Percentiles rank a stretch among this genome's conserved stretches.
Conservation (phyloP, 2,888 invertebrate species). For the Acanthopleura granulata region DNA sequence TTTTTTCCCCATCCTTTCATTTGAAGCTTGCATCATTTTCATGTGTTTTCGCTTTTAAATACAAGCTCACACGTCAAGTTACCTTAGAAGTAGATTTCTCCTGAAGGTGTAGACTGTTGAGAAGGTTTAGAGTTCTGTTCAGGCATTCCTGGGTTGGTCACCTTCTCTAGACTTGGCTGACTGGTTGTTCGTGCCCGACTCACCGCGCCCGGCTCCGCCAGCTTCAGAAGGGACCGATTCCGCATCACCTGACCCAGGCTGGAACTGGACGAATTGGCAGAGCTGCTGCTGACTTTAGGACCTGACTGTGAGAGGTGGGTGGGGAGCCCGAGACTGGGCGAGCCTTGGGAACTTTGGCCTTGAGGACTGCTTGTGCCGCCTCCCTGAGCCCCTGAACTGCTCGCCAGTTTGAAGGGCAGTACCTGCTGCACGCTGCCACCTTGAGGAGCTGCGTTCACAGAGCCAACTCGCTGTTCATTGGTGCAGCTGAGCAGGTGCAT, state of each 20-base stretch:
- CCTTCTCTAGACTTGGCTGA: slow-evolving; percentile 20
- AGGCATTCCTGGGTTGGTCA: not conserved
- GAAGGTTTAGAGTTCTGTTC: not conserved
- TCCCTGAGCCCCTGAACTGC: slow-evolving; percentile 1
- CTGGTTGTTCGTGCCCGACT: slow-evolving; percentile 33
- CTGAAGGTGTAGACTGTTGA: not conserved
- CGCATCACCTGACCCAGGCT: slow-evolving; percentile 5
- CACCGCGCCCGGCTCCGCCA: slow-evolving; percentile 48
- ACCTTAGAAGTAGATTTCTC: slow-evolving; percentile 18
- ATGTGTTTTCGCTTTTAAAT: no score
- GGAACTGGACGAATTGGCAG: not conserved
- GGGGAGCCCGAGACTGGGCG: not conserved
- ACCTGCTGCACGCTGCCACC: slow-evolving; percentile 29
- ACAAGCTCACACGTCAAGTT: no score
- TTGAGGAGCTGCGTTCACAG: not conserved
- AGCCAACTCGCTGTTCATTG: slow-evolving; percentile 80
- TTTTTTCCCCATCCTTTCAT: no score
- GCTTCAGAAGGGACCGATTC: slow-evolving; percentile 36
- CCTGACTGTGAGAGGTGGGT: not conserved
- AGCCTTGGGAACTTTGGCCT: not conserved
- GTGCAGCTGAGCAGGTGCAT: slow-evolving; percentile 83
- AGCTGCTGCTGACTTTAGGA: not conserved
- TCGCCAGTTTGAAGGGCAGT: slow-evolving; percentile 31
- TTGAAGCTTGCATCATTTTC: no score
- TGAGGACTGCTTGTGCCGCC: not conserved